Conservation (phyloP, 2,797 vertebrate species). For the Halcyon leucocephala region DNA sequence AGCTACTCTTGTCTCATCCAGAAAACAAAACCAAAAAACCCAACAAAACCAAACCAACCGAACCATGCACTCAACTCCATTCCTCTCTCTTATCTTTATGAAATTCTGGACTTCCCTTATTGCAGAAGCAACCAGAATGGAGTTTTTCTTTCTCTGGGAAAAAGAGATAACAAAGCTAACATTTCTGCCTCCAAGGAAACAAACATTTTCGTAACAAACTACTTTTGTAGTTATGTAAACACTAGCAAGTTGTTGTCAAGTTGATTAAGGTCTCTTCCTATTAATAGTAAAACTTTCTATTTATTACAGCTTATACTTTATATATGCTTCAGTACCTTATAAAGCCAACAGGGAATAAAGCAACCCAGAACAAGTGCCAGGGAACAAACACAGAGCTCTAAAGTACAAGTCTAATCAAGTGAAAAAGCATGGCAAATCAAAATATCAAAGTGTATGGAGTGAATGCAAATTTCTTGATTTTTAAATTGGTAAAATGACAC, state of each 20-base stretch:
- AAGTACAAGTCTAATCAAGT: not conserved
- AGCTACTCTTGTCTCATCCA: not conserved
- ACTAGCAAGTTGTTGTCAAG: not conserved
- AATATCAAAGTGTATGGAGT: not conserved
- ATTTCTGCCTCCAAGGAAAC: not conserved
- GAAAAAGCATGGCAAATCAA: not conserved
- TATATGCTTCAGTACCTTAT: not conserved
- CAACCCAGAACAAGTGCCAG: not conserved
- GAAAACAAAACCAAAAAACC: not conserved
- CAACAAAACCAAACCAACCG: not conserved
- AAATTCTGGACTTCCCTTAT: not conserved
- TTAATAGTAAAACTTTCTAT: not conserved
- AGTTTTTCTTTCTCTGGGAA: not conserved
- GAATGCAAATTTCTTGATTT: not conserved
- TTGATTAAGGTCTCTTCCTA: not conserved
- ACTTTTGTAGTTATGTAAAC: not conserved
- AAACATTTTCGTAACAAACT: not conserved
- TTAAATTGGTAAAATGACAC: not conserved
- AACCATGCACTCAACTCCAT: not conserved
- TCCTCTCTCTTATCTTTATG: not conserved
- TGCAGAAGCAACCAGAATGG: not conserved
- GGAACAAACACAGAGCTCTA: not conserved
- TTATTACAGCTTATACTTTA: not conserved
- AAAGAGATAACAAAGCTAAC: not conserved
- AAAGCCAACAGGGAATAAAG: not conserved